Percentiles rank a stretch among this genome's conserved stretches.
Evolutionary conservation across 2,113 vertebrate species (phyloP).

Genomic region (Stigmatopora nigra): DNA sequence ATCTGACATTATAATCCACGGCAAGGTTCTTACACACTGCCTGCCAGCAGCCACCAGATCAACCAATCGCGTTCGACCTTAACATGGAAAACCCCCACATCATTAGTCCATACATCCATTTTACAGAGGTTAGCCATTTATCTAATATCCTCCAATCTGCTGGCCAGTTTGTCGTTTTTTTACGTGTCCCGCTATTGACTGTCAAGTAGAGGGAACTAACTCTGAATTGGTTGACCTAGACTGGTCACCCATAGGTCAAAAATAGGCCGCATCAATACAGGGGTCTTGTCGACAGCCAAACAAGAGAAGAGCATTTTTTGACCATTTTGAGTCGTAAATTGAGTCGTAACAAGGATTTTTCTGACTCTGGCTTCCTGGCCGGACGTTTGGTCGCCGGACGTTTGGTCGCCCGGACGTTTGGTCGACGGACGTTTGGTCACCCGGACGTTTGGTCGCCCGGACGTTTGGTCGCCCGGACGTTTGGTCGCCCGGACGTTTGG

Average conservation of each 20-base stretch:
- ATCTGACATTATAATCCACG: slow-evolving; percentile 53
- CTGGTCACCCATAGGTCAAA: background rate
- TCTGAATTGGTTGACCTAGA: background rate
- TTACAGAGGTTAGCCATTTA: background rate
- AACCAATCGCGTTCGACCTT: background rate
- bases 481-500: too few relatives aligned
- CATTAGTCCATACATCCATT: background rate
- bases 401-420: too few relatives aligned
- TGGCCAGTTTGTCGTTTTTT: background rate
- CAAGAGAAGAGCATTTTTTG: background rate
- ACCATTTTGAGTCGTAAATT: background rate
- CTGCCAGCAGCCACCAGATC: slow-evolving; percentile 5
- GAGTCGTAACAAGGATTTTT: background rate
- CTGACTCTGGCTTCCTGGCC: too few relatives aligned
- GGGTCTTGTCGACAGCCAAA: background rate
- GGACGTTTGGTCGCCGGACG: too few relatives aligned
- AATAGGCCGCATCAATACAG: background rate
- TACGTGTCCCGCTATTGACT: background rate
- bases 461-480: too few relatives aligned
- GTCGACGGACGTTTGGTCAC: too few relatives aligned
- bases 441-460: too few relatives aligned
- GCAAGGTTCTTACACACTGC: slow-evolving; percentile 17
- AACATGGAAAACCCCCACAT: background rate
- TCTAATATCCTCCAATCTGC: background rate
- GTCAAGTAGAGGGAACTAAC: background rate